A percentile compares a stretch with the other conserved stretches of the same genome.
phyloP scores from a whole-genome alignment of 2,113 vertebrate species.

The Micronisus gabar region DNA sequence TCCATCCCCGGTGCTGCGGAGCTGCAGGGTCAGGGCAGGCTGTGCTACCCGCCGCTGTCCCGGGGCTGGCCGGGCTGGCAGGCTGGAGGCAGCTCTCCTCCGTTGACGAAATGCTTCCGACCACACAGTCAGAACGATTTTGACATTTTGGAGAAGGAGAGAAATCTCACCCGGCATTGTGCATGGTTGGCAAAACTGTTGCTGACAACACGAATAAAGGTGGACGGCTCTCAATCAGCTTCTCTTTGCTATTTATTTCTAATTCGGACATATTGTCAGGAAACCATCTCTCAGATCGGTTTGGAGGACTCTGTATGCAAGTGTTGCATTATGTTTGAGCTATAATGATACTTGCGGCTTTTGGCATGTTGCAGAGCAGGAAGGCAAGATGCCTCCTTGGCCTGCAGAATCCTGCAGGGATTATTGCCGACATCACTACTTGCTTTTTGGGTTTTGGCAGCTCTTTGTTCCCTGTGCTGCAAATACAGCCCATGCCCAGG shows the following conservation, averaged over 20 bases:
- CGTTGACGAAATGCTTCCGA: constrained; percentile 18
- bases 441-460: background rate
- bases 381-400: background rate
- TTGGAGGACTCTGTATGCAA: background rate
- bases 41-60: background rate
- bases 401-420: background rate
- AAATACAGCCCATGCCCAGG: background rate
- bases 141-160: constrained; percentile 58
- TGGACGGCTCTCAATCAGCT: constrained; percentile 6
- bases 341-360: background rate
- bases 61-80: constrained; percentile 7
- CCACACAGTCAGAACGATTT: constrained; percentile 48
- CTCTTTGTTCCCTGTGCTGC: background rate
- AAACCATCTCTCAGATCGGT: background rate
- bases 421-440: background rate
- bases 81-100: background rate
- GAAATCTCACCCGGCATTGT: constrained; percentile 37
- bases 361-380: background rate
- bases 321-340: background rate
- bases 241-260: constrained; percentile 14
- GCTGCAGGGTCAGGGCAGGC: background rate
- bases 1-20: background rate
- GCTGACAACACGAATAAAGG: constrained; percentile 67
- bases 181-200: constrained; percentile 62
- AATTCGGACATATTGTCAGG: background rate